Conservation (phyloP, 2,797 vertebrate genomes). For the Galago senegalensis region DNA sequence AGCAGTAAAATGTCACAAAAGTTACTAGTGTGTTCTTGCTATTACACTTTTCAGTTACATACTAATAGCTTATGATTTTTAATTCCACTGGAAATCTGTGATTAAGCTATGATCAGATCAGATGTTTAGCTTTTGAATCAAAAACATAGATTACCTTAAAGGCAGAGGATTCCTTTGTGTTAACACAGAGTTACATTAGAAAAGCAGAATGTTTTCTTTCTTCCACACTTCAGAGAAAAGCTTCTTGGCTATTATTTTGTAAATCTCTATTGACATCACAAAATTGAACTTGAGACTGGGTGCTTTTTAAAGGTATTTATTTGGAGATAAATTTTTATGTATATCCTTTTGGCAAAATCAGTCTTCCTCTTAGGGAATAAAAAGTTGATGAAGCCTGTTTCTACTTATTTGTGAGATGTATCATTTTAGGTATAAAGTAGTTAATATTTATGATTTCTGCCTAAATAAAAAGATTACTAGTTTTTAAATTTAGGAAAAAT, state of each 20-base stretch:
- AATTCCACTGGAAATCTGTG: not conserved
- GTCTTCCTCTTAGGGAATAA: not conserved
- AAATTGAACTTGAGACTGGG: not conserved
- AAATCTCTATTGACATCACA: not conserved
- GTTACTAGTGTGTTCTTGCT: not conserved
- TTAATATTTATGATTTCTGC: not conserved
- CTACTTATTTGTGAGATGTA: not conserved
- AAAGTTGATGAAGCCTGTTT: not conserved
- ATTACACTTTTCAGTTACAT: not conserved
- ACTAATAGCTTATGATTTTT: not conserved
- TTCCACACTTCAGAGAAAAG: not conserved
- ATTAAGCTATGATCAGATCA: not conserved
- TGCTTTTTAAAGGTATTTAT: not conserved
- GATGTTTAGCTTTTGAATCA: not conserved
- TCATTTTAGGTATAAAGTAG: not conserved
- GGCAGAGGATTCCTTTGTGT: not conserved
- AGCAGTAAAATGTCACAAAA: not conserved
- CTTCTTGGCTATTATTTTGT: not conserved
- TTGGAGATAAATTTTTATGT: not conserved
- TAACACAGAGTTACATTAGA: not conserved
- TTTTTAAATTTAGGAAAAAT: not conserved
- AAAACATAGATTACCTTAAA: not conserved
- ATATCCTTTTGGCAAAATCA: not conserved
- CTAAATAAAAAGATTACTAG: not conserved
- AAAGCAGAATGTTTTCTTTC: not conserved